A percentile compares a stretch with the other conserved stretches of the same genome.
Conservation (phyloP, 2,113 vertebrate genomes). For the Cephalopholis sonnerati region DNA sequence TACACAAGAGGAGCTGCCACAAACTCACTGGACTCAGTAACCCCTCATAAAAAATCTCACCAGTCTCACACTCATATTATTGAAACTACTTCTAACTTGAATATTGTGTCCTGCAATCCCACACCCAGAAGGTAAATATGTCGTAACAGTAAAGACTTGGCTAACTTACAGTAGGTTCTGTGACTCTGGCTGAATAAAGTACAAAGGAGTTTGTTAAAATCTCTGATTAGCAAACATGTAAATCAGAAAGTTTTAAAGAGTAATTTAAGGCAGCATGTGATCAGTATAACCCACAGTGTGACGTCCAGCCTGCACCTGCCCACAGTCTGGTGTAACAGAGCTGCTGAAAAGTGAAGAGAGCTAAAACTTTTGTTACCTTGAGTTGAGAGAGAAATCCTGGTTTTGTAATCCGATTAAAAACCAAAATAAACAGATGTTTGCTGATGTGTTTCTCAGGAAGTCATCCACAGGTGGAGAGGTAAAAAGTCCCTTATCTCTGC, state of each 20-base stretch:
- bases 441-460: constrained; percentile 30
- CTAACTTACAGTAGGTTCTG: neutral
- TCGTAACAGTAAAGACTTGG: neutral
- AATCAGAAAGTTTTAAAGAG: neutral
- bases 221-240: neutral
- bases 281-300: constrained; percentile 10
- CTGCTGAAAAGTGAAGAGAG: constrained; percentile 3
- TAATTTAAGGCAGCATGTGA: constrained; percentile 46
- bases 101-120: constrained; percentile 24
- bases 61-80: constrained; percentile 2
- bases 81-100: constrained; percentile 6
- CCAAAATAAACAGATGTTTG: constrained; percentile 18
- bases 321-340: constrained; percentile 11
- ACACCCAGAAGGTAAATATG: constrained; percentile 65
- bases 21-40: constrained; percentile 34
- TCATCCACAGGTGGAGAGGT: constrained; percentile 54
- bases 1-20: constrained; percentile 13
- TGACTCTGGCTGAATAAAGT: neutral
- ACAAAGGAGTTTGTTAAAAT: neutral
- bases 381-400: constrained; percentile 35
- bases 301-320: constrained; percentile 71
- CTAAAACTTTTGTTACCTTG: constrained; percentile 57
- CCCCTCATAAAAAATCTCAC: constrained; percentile 5
- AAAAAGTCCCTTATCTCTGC: constrained; percentile 43
- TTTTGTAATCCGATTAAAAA: constrained; percentile 61